Base-by-base conservation (phyloP, 2,797 vertebrate genomes). In the Sphaeramia orbicularis region DNA sequence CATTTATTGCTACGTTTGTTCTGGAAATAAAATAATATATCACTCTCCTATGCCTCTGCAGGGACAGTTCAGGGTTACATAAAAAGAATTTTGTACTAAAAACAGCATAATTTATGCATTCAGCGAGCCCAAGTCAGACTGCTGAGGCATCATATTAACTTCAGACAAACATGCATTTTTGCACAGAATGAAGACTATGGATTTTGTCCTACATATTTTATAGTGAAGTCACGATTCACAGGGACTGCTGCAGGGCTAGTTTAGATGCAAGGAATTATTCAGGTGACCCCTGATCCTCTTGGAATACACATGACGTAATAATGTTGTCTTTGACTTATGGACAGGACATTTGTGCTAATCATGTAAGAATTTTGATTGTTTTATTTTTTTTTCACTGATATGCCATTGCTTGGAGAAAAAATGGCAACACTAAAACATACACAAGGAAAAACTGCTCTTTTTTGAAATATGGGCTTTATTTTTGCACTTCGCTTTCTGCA, bases 91-190 rank as follows among this genome's bases (percentile, higher is more conserved):
- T 56, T n/a, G 24, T 24, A 56, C 53, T 30, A 56, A 56, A 38
- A 56, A 56, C 53, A 56, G 38, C 50, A 43, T 56, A 38, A 24
- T 56, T 56, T 56, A 42, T 56, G 53, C 53, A 27, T 56, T 40
- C 53, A 56, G 53, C 41, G 42, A 56, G 53, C n/a, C 53, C 37
- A 56, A 43, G 53, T 56, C 53, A 56, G 53, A 56, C 40, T 56
- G 53, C 53, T 56, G 53, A 42, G 53, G 19, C 38, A 56, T 56
- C 53, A 56, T 15, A 56, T 56, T 56, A 56, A 41, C 53, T 56
- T 56, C 53, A 56, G 53, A 40, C 30, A 56, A 56, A 56, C 53
- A 56, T 42, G 53, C 38, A 27, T 35, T 32, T 42, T 21, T 24
- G 38, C 38, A 42, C 19, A 27, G 53, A 38, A 56, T 30, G 19